Conservation (phyloP, 2,113 vertebrate species). For the Microtus pennsylvanicus region DNA sequence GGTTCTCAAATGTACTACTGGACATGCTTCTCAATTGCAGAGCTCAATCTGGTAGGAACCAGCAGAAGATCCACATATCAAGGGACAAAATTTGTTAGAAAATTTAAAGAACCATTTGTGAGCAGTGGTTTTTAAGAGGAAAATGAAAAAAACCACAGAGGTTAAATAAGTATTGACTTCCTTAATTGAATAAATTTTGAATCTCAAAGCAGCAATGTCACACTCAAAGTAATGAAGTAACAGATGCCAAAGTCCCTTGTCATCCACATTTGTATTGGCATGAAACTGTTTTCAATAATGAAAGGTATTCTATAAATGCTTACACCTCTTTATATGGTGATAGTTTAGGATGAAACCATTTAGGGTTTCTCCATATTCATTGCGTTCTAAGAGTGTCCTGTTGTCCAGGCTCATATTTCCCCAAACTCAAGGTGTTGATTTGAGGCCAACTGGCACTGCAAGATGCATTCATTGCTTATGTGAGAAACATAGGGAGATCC, state of each 20-base stretch:
- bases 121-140: background rate
- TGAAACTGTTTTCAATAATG: background rate
- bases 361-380: background rate
- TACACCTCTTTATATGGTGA: background rate
- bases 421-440: background rate
- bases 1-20: background rate
- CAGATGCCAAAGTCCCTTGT: background rate
- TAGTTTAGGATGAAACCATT: background rate
- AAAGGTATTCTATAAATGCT: background rate
- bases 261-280: background rate
- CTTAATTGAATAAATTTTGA: background rate
- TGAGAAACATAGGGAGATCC: background rate
- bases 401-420: background rate
- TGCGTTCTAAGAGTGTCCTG: background rate
- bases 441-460: background rate
- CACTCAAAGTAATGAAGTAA: background rate
- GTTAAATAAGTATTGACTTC: background rate
- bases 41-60: background rate
- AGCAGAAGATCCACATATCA: background rate
- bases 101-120: constrained; percentile 17
- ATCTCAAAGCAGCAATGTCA: background rate
- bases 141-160: background rate
- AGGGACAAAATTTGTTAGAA: background rate
- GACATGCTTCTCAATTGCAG: background rate
- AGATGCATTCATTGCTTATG: background rate